Percentiles rank a stretch among this genome's conserved stretches.
Evolutionary conservation across 1,140 invertebrate genomes (phyloP).

Genomic region (Chrysopa pallens): DNA sequence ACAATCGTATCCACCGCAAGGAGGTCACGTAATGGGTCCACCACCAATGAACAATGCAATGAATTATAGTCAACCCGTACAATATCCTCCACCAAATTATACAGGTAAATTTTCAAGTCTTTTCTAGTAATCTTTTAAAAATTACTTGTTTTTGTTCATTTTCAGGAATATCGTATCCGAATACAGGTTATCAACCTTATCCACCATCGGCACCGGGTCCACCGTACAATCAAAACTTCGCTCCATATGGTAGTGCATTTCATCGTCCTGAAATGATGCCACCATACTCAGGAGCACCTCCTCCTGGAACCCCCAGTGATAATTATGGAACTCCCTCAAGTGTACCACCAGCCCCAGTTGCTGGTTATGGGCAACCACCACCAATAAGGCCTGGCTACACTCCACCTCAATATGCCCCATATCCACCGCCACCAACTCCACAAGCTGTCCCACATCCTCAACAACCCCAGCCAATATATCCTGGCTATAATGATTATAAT

Average conservation of each 20-base stretch:
- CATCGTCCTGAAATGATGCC: conserved; percentile 1
- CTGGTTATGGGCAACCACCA: too few relatives aligned
- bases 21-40: neutral
- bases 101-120: neutral
- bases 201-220: neutral
- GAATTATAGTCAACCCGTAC: neutral
- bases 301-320: neutral
- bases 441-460: neutral
- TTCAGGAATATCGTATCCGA: conserved; percentile 1
- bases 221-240: neutral
- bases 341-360: too few relatives aligned
- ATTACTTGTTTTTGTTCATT: neutral
- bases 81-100: neutral
- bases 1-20: neutral
- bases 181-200: neutral
- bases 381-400: neutral
- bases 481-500: neutral
- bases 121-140: neutral
- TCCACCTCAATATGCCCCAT: neutral
- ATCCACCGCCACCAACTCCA: neutral
- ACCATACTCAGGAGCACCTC: neutral
- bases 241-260: neutral
- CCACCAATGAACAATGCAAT: neutral
- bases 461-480: neutral
- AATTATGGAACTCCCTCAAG: too few relatives aligned